Evolutionary conservation across 2,797 vertebrate species (phyloP).

Genomic region (Esox lucius): DNA sequence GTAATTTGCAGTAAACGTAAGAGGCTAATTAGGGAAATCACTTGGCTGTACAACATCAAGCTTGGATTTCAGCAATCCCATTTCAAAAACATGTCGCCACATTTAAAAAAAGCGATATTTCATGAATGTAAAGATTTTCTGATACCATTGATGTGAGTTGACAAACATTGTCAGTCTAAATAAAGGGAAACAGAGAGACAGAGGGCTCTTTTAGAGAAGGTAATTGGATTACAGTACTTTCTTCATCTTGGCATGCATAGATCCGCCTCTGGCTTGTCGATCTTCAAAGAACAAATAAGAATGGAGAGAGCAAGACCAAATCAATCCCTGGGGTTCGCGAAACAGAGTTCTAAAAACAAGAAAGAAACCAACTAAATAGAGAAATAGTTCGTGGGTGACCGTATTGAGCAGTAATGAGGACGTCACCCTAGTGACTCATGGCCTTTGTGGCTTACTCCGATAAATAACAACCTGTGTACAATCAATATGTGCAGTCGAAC

Average conservation of each 20-base stretch:
- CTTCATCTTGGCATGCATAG: constrained; percentile 4
- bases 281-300: constrained; percentile 11
- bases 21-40: neutral
- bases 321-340: constrained; percentile 16
- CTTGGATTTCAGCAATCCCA: neutral
- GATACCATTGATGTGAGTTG: neutral
- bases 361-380: neutral
- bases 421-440: neutral
- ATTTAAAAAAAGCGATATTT: neutral
- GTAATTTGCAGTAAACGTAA: neutral
- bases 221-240: constrained; percentile 27
- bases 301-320: constrained; percentile 15
- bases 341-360: neutral
- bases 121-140: neutral
- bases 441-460: too few species aligned
- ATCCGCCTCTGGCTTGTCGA: constrained; percentile 17
- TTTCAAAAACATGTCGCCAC: neutral
- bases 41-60: neutral
- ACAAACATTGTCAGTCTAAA: neutral
- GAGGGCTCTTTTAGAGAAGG: constrained; percentile 5
- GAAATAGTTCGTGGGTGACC: neutral
- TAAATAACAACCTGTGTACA: too few species aligned
- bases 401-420: neutral
- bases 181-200: neutral
- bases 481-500: too few species aligned